Conservation (phyloP, 2,888 invertebrate species). For the Allolobophora icterica region DNA sequence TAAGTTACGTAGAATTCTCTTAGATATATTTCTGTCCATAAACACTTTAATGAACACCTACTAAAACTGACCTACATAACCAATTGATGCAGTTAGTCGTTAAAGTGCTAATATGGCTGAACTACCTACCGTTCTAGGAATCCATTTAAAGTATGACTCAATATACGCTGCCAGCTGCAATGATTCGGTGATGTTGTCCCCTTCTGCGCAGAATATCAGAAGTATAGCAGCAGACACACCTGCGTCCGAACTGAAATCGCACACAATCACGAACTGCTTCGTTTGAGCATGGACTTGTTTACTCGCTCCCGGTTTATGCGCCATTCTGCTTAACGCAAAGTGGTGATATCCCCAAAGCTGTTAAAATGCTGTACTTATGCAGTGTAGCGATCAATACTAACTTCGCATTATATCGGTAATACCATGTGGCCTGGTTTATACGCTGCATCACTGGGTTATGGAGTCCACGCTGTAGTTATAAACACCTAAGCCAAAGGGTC, state of each 20-base stretch:
- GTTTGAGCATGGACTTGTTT: too few species aligned
- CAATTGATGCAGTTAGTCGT: too few species aligned
- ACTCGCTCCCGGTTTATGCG: too few species aligned
- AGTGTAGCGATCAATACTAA: too few species aligned
- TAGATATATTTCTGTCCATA: background rate
- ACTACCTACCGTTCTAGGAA: background rate
- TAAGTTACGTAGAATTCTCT: background rate
- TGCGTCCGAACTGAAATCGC: background rate
- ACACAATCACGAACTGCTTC: background rate
- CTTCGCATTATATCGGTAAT: too few species aligned
- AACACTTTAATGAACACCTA: too few species aligned
- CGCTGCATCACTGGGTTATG: too few species aligned
- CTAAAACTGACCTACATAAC: too few species aligned
- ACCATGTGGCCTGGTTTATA: too few species aligned
- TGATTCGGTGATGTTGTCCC: background rate
- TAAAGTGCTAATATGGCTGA: background rate
- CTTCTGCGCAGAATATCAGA: constrained; percentile 19
- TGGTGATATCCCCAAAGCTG: too few species aligned
- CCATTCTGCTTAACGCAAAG: too few species aligned
- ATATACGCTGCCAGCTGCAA: constrained; percentile 13
- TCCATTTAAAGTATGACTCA: background rate
- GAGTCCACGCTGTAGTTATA: background rate
- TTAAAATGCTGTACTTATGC: too few species aligned
- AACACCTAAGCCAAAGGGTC: background rate
- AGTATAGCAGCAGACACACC: constrained; percentile 23